Percentiles rank a stretch among this genome's conserved stretches.
Evolutionary conservation across 2,797 vertebrate genomes (phyloP).

Genomic region (Catamblyrhynchus diadema): DNA sequence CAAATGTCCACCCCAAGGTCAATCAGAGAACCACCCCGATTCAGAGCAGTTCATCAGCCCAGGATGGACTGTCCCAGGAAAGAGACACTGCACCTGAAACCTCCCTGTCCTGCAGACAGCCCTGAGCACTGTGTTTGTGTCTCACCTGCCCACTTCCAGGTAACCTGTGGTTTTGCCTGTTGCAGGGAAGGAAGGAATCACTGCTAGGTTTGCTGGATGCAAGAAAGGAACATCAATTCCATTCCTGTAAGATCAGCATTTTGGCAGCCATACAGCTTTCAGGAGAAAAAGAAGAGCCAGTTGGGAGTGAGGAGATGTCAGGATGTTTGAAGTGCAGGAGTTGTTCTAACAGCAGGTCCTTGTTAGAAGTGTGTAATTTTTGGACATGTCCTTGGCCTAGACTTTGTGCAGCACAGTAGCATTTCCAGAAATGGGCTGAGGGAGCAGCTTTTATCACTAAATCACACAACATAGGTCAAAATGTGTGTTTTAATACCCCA

Average conservation of each 20-base stretch:
- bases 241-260: neutral
- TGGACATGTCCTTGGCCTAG: neutral
- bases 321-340: neutral
- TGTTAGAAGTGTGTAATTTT: conserved; percentile 18
- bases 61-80: neutral
- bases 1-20: neutral
- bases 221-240: neutral
- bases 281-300: neutral
- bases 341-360: conserved; percentile 5
- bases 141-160: neutral
- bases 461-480: neutral
- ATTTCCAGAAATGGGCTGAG: neutral
- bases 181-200: neutral
- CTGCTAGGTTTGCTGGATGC: neutral
- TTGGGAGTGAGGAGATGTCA: conserved; percentile 4
- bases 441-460: neutral
- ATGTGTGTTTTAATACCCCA: neutral
- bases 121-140: neutral
- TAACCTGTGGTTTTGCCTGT: accelerated
- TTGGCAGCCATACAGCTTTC: neutral
- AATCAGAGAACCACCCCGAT: neutral
- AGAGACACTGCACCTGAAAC: neutral
- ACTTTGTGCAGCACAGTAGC: neutral
- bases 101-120: neutral
- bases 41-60: neutral